Conservation (phyloP, 1,140 invertebrate species). For the Ceratoteleas bidentatus region DNA sequence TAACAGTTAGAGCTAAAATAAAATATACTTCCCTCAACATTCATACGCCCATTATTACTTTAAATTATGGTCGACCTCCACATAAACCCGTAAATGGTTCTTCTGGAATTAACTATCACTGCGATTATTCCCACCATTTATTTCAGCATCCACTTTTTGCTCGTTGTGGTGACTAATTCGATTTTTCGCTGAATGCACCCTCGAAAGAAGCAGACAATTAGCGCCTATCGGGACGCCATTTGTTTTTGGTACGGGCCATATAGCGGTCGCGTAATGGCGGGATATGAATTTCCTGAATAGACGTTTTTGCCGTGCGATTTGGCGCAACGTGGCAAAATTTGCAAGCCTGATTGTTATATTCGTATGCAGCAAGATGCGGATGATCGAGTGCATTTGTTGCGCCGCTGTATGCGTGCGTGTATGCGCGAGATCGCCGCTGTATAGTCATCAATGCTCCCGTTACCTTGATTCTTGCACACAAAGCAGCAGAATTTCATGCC, state of each 20-base stretch:
- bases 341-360: constrained; percentile 33
- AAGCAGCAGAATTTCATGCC: constrained; percentile 51
- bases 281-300: constrained; percentile 41
- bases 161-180: too few relatives aligned
- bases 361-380: constrained; percentile 22
- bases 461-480: constrained; percentile 48
- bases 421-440: constrained; percentile 14
- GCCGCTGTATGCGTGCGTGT: background rate
- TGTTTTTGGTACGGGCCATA: constrained; percentile 24
- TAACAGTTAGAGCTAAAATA: too few relatives aligned
- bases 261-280: constrained; percentile 28
- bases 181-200: too few relatives aligned
- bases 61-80: too few relatives aligned
- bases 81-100: too few relatives aligned
- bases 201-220: background rate
- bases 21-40: too few relatives aligned
- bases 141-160: too few relatives aligned
- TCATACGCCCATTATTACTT: too few relatives aligned
- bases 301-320: constrained; percentile 35
- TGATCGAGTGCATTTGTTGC: constrained; percentile 31
- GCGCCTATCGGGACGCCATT: constrained; percentile 4
- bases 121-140: too few relatives aligned
- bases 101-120: too few relatives aligned
- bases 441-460: constrained; percentile 45
- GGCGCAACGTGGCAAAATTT: constrained; percentile 27